Evolutionary conservation across 2,113 vertebrate species (phyloP).

Genomic region (Nothocercus julius): DNA sequence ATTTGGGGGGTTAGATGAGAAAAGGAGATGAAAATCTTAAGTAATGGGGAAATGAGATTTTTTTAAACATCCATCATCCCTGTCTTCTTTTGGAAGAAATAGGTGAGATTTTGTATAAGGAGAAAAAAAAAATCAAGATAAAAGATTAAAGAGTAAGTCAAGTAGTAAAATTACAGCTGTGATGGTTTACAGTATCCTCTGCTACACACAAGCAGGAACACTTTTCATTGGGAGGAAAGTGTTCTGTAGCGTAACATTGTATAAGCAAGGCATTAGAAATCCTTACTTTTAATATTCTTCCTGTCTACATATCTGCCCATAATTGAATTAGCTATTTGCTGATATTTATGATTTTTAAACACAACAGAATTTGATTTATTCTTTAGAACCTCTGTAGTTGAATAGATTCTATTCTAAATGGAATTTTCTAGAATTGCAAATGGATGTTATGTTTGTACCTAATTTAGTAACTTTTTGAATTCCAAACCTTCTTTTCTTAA

Average conservation of each 20-base stretch:
- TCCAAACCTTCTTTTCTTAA: background rate
- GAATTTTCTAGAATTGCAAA: background rate
- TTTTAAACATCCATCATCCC: fast-evolving
- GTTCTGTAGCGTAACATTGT: background rate
- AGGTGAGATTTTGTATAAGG: background rate
- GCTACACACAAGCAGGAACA: background rate
- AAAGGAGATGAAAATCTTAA: background rate
- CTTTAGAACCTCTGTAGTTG: background rate
- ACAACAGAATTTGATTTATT: background rate
- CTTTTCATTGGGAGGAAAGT: background rate
- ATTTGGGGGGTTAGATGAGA: background rate
- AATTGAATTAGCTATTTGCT: background rate
- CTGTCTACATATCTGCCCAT: no score
- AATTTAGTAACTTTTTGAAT: background rate
- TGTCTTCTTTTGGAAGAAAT: background rate
- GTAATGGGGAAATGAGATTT: background rate
- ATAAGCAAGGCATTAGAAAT: background rate
- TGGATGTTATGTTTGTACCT: background rate
- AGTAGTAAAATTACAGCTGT: background rate
- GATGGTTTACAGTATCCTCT: background rate
- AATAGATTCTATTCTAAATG: no score
- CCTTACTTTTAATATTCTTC: no score
- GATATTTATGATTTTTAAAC: background rate
- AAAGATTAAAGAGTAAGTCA: background rate
- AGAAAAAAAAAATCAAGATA: background rate